These are phyloP conservation scores for Melanostoma scalare DNA, from an alignment of 2,888 invertebrate genomes.

Conservation along the genomic window DNA sequence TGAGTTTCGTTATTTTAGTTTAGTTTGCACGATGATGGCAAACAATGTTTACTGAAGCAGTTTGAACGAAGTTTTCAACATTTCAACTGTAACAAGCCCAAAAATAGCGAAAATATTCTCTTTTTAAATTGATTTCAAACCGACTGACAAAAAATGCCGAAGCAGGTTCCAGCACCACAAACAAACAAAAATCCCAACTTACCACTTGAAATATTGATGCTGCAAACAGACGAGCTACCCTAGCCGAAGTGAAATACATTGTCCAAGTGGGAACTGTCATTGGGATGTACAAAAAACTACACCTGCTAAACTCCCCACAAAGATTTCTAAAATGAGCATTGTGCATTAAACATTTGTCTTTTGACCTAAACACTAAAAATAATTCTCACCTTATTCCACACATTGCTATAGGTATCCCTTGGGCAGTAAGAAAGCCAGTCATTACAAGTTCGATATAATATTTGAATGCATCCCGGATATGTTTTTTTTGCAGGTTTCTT, in stretches of 20 bases:
- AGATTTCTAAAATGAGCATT: conserved; percentile 66
- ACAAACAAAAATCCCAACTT: conserved; percentile 60
- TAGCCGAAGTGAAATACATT: conserved; percentile 58
- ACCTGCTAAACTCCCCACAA: conserved; percentile 74
- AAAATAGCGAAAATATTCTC: too few species aligned
- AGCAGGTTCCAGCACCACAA: neutral
- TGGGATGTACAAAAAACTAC: conserved; percentile 74
- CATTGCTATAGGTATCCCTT: conserved; percentile 60
- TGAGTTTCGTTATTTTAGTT: too few species aligned
- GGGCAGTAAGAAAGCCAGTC: conserved; percentile 71
- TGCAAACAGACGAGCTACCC: conserved; percentile 74
- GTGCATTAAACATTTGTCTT: neutral
- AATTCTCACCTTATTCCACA: conserved; percentile 75
- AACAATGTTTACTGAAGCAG: too few species aligned
- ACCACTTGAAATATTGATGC: conserved; percentile 77
- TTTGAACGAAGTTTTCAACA: too few species aligned
- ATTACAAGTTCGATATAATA: conserved; percentile 74
- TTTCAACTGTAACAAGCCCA: too few species aligned
- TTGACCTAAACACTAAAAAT: neutral
- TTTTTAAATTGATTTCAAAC: too few species aligned
- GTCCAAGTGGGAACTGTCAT: conserved; percentile 65
- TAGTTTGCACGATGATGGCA: too few species aligned
- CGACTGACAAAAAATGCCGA: too few species aligned
- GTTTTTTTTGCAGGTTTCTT: conserved; percentile 49
- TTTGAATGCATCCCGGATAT: conserved; percentile 70